Percentiles rank a stretch among this genome's conserved stretches.
Evolutionary conservation across 2,113 vertebrate species (phyloP).

Genomic region (Hydropotes inermis): DNA sequence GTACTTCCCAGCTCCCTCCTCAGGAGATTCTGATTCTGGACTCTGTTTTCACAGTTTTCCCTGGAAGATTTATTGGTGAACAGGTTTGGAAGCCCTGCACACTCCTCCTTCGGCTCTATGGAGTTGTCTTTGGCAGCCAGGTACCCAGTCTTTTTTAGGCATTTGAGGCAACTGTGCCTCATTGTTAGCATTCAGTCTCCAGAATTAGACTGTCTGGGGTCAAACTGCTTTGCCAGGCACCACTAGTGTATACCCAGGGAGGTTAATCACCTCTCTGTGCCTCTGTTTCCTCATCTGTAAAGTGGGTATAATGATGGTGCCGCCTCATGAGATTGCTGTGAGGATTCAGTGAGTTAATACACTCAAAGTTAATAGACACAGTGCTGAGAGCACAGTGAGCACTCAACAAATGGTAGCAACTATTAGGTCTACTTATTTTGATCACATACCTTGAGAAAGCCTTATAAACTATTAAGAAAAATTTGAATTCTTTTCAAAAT

Average conservation of each 20-base stretch:
- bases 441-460: background rate
- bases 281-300: background rate
- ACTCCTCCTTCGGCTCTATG: too few relatives aligned
- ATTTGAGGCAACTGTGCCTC: background rate
- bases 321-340: background rate
- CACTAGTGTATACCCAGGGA: background rate
- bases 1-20: background rate
- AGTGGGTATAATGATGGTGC: too few relatives aligned
- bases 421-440: background rate
- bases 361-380: background rate
- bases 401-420: background rate
- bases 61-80: background rate
- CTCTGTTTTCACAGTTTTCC: background rate
- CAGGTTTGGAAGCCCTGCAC: background rate
- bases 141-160: background rate
- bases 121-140: background rate
- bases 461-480: background rate
- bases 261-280: background rate
- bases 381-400: background rate
- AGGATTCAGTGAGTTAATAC: background rate
- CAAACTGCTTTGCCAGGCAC: background rate
- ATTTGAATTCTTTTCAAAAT: background rate
- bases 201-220: background rate
- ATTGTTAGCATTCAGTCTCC: background rate
- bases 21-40: background rate